Evolutionary conservation across 2,888 invertebrate species (phyloP).

Genomic region (Papilio elwesi): DNA sequence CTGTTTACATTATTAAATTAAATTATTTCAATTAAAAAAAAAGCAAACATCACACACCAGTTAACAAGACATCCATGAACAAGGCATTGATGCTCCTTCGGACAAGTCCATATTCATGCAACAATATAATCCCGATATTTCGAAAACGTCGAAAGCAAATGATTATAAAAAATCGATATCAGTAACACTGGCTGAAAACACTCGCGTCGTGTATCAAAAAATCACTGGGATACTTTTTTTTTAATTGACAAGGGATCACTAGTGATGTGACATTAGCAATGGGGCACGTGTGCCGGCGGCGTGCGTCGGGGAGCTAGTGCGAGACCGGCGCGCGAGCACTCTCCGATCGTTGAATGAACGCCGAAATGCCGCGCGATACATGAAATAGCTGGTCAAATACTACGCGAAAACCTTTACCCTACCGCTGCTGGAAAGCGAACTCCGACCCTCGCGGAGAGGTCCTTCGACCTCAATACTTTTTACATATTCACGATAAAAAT

Average conservation of each 20-base stretch:
- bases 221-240: slow-evolving; percentile 49
- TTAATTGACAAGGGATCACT: slow-evolving; percentile 57
- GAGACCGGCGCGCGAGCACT: slow-evolving; percentile 80
- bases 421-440: slow-evolving; percentile 66
- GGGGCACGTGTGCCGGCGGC: slow-evolving; percentile 56
- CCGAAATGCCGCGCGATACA: slow-evolving; percentile 82
- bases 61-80: slow-evolving; percentile 84
- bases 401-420: slow-evolving; percentile 82
- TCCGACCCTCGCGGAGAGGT: slow-evolving; percentile 68
- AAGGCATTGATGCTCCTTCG: slow-evolving; percentile 81
- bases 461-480: slow-evolving; percentile 49
- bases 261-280: slow-evolving; percentile 57
- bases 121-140: slow-evolving; percentile 62
- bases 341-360: slow-evolving; percentile 82
- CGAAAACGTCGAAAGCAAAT: slow-evolving; percentile 54
- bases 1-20: slow-evolving; percentile 18
- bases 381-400: slow-evolving; percentile 81
- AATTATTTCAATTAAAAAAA: slow-evolving; percentile 44
- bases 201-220: slow-evolving; percentile 51
- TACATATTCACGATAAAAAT: not conserved
- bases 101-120: slow-evolving; percentile 81
- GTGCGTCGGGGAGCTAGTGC: slow-evolving; percentile 61
- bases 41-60: slow-evolving; percentile 75
- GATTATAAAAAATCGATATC: slow-evolving; percentile 46
- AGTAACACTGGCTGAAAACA: slow-evolving; percentile 64